Evolutionary conservation across 2,797 vertebrate species (phyloP).

Genomic region (Rhincodon typus): DNA sequence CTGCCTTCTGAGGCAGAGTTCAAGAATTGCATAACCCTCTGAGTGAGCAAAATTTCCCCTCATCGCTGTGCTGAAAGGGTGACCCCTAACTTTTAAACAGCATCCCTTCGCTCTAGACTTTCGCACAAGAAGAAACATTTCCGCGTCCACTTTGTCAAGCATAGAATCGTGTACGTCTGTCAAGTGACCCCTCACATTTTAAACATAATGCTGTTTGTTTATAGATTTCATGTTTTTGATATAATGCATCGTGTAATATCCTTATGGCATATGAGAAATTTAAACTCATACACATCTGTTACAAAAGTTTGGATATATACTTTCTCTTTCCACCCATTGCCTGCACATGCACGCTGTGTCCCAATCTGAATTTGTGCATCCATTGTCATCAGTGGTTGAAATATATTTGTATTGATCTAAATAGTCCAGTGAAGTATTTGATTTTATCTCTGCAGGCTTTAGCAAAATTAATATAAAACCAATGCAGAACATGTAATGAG

Average conservation of each 20-base stretch:
- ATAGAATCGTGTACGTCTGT: no score
- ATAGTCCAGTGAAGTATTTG: not conserved
- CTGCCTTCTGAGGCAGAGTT: no score
- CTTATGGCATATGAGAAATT: not conserved
- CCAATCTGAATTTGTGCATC: not conserved
- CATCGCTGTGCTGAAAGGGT: no score
- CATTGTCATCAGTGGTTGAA: not conserved
- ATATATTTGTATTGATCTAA: not conserved
- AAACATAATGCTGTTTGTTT: not conserved
- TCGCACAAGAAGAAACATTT: no score
- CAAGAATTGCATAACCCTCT: no score
- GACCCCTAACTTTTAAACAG: no score
- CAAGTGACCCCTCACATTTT: no score
- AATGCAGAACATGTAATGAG: not conserved
- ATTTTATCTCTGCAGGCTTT: not conserved
- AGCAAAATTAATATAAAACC: not conserved
- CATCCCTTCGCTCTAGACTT: no score
- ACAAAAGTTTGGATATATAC: not conserved
- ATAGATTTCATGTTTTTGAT: slow-evolving; percentile 1
- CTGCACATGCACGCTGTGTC: not conserved
- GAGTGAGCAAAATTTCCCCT: no score
- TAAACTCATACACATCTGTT: not conserved
- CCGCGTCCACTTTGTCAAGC: no score
- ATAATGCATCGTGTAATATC: not conserved
- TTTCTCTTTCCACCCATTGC: no score